Conservation (phyloP, 2,797 vertebrate genomes). For the Esox lucius region DNA sequence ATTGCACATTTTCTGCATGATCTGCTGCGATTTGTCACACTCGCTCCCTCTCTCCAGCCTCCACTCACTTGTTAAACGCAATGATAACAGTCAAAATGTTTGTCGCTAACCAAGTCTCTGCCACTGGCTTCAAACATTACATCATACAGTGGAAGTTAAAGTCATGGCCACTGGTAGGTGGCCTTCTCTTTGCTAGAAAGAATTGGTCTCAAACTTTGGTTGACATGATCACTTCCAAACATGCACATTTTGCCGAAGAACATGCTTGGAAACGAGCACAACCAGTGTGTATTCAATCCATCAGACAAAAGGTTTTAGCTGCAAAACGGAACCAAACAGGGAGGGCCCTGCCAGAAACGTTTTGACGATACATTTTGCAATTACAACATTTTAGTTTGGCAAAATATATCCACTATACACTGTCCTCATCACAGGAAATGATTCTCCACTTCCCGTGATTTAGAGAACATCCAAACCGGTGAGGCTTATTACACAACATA, state of each 20-base stretch:
- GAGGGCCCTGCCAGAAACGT: too few relatives aligned
- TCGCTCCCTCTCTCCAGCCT: constrained; percentile 52
- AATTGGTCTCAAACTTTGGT: constrained; percentile 1
- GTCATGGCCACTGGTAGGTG: not conserved
- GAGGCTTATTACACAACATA: constrained; percentile 20
- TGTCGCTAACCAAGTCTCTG: constrained; percentile 22
- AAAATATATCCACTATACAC: not conserved
- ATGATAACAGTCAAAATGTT: constrained; percentile 25
- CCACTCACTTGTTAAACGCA: constrained; percentile 58
- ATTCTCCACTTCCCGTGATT: constrained; percentile 28
- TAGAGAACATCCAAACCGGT: constrained; percentile 20
- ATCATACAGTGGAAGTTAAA: not conserved
- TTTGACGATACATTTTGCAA: too few relatives aligned
- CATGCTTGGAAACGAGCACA: too few relatives aligned
- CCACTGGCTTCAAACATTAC: constrained; percentile 28
- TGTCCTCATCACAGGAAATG: constrained; percentile 47
- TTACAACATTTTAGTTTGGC: too few relatives aligned
- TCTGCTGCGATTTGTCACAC: constrained; percentile 78
- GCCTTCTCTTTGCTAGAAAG: not conserved
- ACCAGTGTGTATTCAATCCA: too few relatives aligned
- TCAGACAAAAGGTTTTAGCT: too few relatives aligned
- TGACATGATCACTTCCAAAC: not conserved
- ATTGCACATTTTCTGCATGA: constrained; percentile 83
- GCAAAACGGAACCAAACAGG: too few relatives aligned
- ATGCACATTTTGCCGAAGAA: not conserved